Conservation (phyloP, 1,140 invertebrate species). For the Belonocnema kinseyi region DNA sequence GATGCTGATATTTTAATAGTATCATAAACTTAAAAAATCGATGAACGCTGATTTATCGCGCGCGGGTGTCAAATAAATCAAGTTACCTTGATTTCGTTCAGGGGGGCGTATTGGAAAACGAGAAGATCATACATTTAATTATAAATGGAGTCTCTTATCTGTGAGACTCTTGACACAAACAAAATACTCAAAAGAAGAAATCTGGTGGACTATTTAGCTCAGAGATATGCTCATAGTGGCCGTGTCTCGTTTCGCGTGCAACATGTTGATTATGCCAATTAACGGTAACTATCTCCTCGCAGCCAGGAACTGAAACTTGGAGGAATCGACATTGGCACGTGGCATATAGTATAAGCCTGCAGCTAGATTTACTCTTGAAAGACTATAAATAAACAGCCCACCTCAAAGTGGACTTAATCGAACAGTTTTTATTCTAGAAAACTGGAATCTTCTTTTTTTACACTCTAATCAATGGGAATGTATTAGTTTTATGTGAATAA, state of each 20-base stretch:
- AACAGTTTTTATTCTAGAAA: neutral
- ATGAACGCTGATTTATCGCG: neutral
- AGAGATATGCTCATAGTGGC: constrained; percentile 43
- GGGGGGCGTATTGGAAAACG: neutral
- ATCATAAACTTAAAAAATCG: neutral
- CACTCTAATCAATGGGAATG: too few relatives aligned
- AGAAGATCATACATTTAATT: neutral
- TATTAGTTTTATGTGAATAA: too few relatives aligned
- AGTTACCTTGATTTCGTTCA: constrained; percentile 20
- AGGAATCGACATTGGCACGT: constrained; percentile 35
- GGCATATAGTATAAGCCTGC: neutral
- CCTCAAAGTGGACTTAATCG: neutral
- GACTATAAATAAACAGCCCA: constrained; percentile 1
- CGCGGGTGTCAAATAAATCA: constrained; percentile 8
- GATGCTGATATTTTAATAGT: neutral
- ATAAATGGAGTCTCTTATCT: too few relatives aligned
- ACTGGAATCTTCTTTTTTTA: too few relatives aligned
- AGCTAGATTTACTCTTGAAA: neutral
- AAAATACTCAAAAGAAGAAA: constrained; percentile 7
- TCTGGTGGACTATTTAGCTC: constrained; percentile 30
- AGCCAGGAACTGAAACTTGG: constrained; percentile 20
- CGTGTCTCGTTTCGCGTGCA: constrained; percentile 7
- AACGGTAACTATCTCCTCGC: constrained; percentile 32
- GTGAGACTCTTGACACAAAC: constrained; percentile 7
- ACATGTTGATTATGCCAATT: constrained; percentile 37